Evolutionary conservation across 1,140 invertebrate genomes (phyloP).

Genomic region (Scaptomyza graminum): DNA sequence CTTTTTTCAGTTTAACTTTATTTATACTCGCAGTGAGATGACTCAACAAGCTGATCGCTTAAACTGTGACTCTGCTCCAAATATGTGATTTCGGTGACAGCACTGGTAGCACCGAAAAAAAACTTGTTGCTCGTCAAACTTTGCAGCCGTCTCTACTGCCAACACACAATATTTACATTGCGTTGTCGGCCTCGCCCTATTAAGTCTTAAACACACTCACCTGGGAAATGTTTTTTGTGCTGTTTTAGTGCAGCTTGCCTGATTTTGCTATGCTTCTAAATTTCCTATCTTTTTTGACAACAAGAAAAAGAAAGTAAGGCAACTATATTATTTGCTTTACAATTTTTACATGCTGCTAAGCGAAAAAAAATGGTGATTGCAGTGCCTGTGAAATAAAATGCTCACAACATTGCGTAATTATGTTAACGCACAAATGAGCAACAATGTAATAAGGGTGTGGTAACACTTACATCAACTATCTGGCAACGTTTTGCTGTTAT

Average conservation of each 20-base stretch:
- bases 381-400: background rate
- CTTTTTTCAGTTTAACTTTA: background rate
- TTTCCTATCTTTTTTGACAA: constrained; percentile 22
- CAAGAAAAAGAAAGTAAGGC: constrained; percentile 24
- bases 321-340: constrained; percentile 39
- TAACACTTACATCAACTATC: background rate
- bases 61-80: constrained; percentile 24
- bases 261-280: constrained; percentile 1
- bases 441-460: background rate
- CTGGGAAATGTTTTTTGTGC: constrained; percentile 42
- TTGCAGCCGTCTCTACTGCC: constrained; percentile 48
- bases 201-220: constrained; percentile 40
- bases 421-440: background rate
- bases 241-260: constrained; percentile 14
- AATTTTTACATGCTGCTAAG: constrained; percentile 27
- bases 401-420: constrained; percentile 2
- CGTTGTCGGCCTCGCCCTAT: constrained; percentile 11
- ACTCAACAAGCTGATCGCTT: background rate
- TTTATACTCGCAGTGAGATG: background rate
- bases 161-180: constrained; percentile 59
- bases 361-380: constrained; percentile 22
- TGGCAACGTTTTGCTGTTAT: constrained; percentile 9
- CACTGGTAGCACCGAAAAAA: constrained; percentile 35
- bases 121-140: constrained; percentile 63
- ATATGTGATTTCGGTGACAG: constrained; percentile 30